A percentile compares a stretch with the other conserved stretches of the same genome.
These are phyloP conservation scores for Netelia inedita DNA, from an alignment of 2,888 invertebrate genomes.

Conservation along the genomic window DNA sequence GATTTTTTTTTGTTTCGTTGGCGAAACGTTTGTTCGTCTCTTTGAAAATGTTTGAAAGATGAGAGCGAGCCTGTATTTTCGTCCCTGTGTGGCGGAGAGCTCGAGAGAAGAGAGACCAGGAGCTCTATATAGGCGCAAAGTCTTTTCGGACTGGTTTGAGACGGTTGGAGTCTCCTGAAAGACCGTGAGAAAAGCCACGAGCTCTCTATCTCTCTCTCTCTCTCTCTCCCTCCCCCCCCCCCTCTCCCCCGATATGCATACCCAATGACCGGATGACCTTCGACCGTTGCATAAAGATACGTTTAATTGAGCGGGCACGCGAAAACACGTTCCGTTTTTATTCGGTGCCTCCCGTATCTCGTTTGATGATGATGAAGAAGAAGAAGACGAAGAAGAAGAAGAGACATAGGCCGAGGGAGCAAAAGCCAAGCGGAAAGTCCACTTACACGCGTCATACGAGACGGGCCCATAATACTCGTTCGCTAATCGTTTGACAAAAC, in stretches of 20 bases:
- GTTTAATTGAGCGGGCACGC: conserved; percentile 83
- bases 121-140: conserved; percentile 30
- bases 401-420: conserved; percentile 23
- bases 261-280: conserved; percentile 84
- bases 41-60: too few relatives aligned
- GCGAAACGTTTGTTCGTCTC: too few relatives aligned
- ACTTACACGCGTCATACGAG: conserved; percentile 20
- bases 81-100: conserved; percentile 7
- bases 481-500: background rate
- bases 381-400: conserved; percentile 23
- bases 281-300: conserved; percentile 84
- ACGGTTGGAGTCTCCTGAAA: conserved; percentile 69
- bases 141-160: conserved; percentile 79
- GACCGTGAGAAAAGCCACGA: conserved; percentile 70
- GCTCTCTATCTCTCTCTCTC: conserved; percentile 53
- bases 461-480: background rate
- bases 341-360: conserved; percentile 41
- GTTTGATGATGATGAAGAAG: conserved; percentile 28
- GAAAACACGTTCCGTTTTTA: conserved; percentile 80
- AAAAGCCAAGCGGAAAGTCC: conserved; percentile 64
- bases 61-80: conserved; percentile 24
- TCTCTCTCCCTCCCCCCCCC: conserved; percentile 36
- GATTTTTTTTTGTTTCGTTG: too few relatives aligned
- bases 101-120: background rate
- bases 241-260: conserved; percentile 79